A percentile compares a stretch with the other conserved stretches of the same genome.
phyloP scores from a whole-genome alignment of 2,797 vertebrate species.

The Luscinia megarhynchos region DNA sequence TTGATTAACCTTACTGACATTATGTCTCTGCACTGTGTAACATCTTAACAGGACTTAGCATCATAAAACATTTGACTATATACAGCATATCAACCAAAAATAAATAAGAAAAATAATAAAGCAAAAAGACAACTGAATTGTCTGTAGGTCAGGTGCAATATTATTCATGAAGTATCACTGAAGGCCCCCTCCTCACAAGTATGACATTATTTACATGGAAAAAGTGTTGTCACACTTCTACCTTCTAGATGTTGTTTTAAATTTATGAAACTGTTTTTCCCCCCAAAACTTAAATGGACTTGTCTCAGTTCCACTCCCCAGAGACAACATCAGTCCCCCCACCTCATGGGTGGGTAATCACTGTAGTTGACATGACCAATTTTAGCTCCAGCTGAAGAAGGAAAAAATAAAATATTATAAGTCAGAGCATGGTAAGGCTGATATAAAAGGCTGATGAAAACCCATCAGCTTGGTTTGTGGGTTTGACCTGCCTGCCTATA shows the following conservation, averaged over 20 bases:
- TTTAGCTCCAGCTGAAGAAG: background rate
- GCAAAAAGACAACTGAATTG: conserved; percentile 55
- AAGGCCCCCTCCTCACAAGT: conserved; percentile 57
- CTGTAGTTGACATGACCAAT: background rate
- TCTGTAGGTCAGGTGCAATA: conserved; percentile 72
- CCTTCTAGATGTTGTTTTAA: conserved; percentile 53
- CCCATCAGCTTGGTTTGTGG: background rate
- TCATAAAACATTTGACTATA: conserved; percentile 69
- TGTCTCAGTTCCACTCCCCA: conserved; percentile 46
- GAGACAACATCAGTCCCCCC: background rate
- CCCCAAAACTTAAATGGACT: conserved; percentile 7
- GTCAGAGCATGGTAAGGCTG: background rate
- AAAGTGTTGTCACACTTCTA: conserved; percentile 62
- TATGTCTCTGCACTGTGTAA: conserved; percentile 49
- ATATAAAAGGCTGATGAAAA: conserved; percentile 23
- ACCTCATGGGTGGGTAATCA: background rate
- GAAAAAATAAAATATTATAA: conserved; percentile 25
- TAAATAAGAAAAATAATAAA: conserved; percentile 46
- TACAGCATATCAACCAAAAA: conserved; percentile 31
- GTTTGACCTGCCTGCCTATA: conserved; percentile 23
- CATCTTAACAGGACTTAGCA: conserved; percentile 65
- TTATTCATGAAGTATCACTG: conserved; percentile 70
- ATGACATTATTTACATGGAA: conserved; percentile 76
- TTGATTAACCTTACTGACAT: conserved; percentile 43
- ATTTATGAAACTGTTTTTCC: conserved; percentile 55